Evolutionary conservation across 2,888 invertebrate species (phyloP).

Genomic region (Ennomos quercinarius): DNA sequence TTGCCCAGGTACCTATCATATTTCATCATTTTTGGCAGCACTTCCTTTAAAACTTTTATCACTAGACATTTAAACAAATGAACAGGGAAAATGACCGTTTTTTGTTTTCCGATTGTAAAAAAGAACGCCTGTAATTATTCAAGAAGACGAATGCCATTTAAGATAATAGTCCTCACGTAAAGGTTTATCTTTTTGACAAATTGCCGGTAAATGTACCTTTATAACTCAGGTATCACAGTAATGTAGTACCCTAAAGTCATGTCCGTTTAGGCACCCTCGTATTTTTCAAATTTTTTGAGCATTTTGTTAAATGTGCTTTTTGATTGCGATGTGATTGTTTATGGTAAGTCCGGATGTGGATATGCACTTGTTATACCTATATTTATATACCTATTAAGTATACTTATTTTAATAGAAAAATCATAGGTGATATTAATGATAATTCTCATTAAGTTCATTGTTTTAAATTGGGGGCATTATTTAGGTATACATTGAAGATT

Average conservation of each 20-base stretch:
- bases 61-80: constrained; percentile 2
- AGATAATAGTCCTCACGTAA: constrained; percentile 78
- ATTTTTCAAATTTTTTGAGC: constrained; percentile 20
- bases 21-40: no score
- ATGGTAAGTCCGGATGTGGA: no score
- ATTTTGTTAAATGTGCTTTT: no score
- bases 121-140: constrained; percentile 73
- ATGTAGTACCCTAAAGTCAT: constrained; percentile 39
- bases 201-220: constrained; percentile 64
- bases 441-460: no score
- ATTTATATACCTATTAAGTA: no score
- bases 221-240: constrained; percentile 65
- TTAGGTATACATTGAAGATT: no score
- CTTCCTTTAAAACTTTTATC: not conserved
- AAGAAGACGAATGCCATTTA: constrained; percentile 73
- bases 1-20: no score
- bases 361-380: no score
- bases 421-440: no score
- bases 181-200: constrained; percentile 79
- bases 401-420: no score
- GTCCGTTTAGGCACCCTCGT: constrained; percentile 18
- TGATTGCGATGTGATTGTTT: no score
- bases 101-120: constrained; percentile 48
- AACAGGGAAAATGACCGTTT: constrained; percentile 47
- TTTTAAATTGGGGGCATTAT: no score